Conservation (phyloP, 2,888 invertebrate genomes). For the Cerastis leucographa region DNA sequence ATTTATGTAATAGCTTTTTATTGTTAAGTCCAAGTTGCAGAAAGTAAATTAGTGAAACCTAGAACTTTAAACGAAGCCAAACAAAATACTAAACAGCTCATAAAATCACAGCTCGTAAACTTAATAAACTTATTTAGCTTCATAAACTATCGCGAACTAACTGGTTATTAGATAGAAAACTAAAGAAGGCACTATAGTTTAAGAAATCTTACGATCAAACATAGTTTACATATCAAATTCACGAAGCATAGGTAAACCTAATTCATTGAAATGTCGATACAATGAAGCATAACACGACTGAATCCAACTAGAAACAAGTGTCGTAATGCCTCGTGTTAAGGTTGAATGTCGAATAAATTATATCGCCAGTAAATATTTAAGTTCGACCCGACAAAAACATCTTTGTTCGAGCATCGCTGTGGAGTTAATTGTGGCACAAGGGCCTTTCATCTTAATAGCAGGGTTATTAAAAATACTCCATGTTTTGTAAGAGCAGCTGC, state of each 20-base stretch:
- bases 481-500: slow-evolving; percentile 53
- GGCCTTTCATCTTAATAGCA: slow-evolving; percentile 48
- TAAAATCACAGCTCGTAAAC: slow-evolving; percentile 37
- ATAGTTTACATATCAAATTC: slow-evolving; percentile 45
- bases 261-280: slow-evolving; percentile 41
- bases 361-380: slow-evolving; percentile 50
- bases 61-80: slow-evolving; percentile 5
- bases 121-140: slow-evolving; percentile 33
- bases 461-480: slow-evolving; percentile 59
- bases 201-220: slow-evolving; percentile 14
- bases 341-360: slow-evolving; percentile 48
- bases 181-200: neutral
- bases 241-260: slow-evolving; percentile 44
- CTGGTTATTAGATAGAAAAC: slow-evolving; percentile 1
- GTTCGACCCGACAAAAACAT: slow-evolving; percentile 66
- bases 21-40: slow-evolving; percentile 23
- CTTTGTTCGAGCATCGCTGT: slow-evolving; percentile 66
- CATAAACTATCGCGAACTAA: neutral
- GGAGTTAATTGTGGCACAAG: slow-evolving; percentile 59
- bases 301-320: slow-evolving; percentile 13
- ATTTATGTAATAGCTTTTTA: slow-evolving; percentile 5
- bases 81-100: slow-evolving; percentile 31
- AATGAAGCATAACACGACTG: slow-evolving; percentile 40
- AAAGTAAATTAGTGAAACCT: slow-evolving; percentile 36
- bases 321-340: slow-evolving; percentile 35